Evolutionary conservation across 2,888 invertebrate genomes (phyloP).

Genomic region (Tipula unca): DNA sequence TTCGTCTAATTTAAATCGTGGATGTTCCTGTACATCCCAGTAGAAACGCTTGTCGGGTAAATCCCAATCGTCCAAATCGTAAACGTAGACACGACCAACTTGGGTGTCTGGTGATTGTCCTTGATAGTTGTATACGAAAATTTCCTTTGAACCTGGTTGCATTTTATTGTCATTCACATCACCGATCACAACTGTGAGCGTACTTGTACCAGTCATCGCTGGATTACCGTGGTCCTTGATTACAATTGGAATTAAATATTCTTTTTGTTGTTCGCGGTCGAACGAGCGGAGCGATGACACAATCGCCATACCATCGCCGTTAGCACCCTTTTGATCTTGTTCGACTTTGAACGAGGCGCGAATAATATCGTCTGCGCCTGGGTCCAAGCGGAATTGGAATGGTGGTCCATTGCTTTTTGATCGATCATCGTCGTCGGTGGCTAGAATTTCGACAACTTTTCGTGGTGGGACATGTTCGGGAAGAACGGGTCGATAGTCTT

Average conservation of each 20-base stretch:
- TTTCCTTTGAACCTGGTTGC: conserved; percentile 94
- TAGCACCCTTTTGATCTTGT: conserved; percentile 95
- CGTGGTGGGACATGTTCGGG: conserved; percentile 88
- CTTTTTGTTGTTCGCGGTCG: conserved; percentile 92
- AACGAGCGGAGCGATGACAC: conserved; percentile 90
- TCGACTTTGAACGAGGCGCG: conserved; percentile 92
- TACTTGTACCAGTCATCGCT: conserved; percentile 94
- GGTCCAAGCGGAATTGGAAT: conserved; percentile 90
- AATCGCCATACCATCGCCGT: conserved; percentile 95
- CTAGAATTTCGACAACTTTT: conserved; percentile 85
- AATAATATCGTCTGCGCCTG: conserved; percentile 88
- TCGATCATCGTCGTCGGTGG: conserved; percentile 88
- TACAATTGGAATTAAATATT: conserved; percentile 92
- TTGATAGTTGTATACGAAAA: conserved; percentile 95
- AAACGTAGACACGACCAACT: conserved; percentile 92
- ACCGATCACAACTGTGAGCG: conserved; percentile 91
- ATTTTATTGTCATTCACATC: conserved; percentile 98
- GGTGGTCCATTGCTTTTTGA: conserved; percentile 94
- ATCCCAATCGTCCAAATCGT: conserved; percentile 98
- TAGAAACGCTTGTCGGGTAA: conserved; percentile 94
- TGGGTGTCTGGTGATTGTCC: conserved; percentile 83
- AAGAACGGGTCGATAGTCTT: conserved; percentile 85
- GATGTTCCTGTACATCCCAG: conserved; percentile 82
- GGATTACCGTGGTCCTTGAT: conserved; percentile 96
- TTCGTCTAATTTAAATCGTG: conserved; percentile 78